phyloP scores from a whole-genome alignment of 2,113 vertebrate genomes.

The Onychorhynchus coronatus region DNA sequence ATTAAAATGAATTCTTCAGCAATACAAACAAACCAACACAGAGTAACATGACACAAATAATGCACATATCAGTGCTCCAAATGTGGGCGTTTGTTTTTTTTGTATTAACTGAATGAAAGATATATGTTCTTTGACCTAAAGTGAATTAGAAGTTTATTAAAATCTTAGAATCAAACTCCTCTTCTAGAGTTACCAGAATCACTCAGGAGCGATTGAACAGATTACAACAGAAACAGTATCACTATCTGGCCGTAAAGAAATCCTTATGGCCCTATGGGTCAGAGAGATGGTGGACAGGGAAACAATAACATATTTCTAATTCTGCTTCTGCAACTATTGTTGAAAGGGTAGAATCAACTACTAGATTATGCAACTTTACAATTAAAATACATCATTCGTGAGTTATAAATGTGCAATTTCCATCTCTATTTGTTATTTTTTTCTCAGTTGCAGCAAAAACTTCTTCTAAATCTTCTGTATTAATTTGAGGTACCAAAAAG shows the following conservation, averaged over 20 bases:
- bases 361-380: not conserved
- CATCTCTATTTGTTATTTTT: not conserved
- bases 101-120: not conserved
- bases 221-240: not conserved
- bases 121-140: not conserved
- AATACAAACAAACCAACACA: not conserved
- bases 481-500: not conserved
- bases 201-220: not conserved
- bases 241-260: not conserved
- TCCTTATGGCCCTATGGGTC: not conserved
- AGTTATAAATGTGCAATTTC: not conserved
- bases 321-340: not conserved
- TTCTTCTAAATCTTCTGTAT: not conserved
- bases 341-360: not conserved
- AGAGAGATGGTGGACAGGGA: not conserved
- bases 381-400: not conserved
- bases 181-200: not conserved
- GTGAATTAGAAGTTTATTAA: not conserved
- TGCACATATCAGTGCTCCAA: not conserved
- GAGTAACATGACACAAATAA: not conserved
- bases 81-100: not conserved
- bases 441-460: not conserved
- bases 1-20: not conserved
- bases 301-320: not conserved
- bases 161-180: not conserved